A percentile compares a stretch with the other conserved stretches of the same genome.
These are phyloP conservation scores for Pollicipes pollicipes DNA, from an alignment of 1,140 invertebrate genomes.

Conservation along the genomic window DNA sequence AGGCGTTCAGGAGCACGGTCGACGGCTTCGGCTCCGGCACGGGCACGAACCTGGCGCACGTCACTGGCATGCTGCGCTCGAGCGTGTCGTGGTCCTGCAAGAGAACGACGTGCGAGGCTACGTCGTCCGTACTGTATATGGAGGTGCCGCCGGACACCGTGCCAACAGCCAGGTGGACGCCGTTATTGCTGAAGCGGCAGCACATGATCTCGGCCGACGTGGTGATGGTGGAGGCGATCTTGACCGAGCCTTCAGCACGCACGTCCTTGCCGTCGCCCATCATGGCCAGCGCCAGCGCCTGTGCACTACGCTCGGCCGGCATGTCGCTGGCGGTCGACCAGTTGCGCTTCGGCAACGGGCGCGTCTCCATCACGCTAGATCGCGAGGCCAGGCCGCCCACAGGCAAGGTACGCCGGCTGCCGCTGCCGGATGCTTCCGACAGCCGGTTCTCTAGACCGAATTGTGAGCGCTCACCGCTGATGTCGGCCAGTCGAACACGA, in stretches of 20 bases:
- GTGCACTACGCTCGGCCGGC: neutral
- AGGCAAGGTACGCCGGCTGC: too few species aligned
- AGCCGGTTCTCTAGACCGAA: too few species aligned
- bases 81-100: neutral
- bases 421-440: too few species aligned
- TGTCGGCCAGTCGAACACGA: neutral
- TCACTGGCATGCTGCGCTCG: neutral
- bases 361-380: neutral
- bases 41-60: neutral
- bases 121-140: neutral
- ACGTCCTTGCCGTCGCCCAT: neutral
- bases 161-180: neutral
- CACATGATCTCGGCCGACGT: neutral
- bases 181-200: neutral
- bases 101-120: neutral
- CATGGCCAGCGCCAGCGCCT: neutral
- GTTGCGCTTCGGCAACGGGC: neutral
- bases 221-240: neutral
- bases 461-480: neutral
- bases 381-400: too few species aligned
- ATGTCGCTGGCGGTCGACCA: neutral
- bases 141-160: neutral
- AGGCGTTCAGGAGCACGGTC: neutral
- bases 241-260: neutral
- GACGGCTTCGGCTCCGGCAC: neutral